phyloP scores from a whole-genome alignment of 2,888 invertebrate species.

The Barypeithes pellucidus region DNA sequence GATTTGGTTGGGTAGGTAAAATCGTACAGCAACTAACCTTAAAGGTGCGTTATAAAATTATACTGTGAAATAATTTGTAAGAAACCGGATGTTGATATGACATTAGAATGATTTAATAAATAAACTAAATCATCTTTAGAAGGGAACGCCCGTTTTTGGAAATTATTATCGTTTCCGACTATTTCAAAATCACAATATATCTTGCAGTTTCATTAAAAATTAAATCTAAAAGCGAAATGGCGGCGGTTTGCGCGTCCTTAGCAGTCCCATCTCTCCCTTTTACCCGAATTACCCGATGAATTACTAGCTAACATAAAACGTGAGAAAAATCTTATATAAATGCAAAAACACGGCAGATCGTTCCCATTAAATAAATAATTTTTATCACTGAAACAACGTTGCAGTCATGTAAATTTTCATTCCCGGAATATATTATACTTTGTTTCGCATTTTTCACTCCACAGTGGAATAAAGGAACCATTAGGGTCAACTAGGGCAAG shows the following conservation, averaged over 20 bases:
- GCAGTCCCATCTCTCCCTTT: not conserved
- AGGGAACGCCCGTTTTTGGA: no score
- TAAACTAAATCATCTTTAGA: no score
- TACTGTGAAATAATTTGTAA: no score
- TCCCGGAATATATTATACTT: conserved; percentile 47
- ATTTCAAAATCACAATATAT: no score
- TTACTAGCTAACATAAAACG: conserved; percentile 46
- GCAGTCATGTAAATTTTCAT: conserved; percentile 46
- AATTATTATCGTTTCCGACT: no score
- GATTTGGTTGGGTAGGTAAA: no score
- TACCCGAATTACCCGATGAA: conserved; percentile 46
- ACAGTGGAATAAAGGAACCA: conserved; percentile 25
- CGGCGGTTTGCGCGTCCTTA: not conserved
- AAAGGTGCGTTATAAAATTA: no score
- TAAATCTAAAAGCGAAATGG: not conserved
- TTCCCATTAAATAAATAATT: conserved; percentile 60
- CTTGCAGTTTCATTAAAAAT: conserved; percentile 15
- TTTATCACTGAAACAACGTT: conserved; percentile 56
- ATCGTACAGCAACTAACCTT: no score
- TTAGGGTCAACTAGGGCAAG: no score
- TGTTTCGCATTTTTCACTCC: conserved; percentile 46
- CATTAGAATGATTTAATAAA: no score
- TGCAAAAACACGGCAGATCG: conserved; percentile 59
- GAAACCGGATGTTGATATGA: no score
- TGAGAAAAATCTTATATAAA: conserved; percentile 62